Evolutionary conservation across 92 coral and sea anemone genomes (phyloP).

Genomic region (Hydrozoanthus gracilis): DNA sequence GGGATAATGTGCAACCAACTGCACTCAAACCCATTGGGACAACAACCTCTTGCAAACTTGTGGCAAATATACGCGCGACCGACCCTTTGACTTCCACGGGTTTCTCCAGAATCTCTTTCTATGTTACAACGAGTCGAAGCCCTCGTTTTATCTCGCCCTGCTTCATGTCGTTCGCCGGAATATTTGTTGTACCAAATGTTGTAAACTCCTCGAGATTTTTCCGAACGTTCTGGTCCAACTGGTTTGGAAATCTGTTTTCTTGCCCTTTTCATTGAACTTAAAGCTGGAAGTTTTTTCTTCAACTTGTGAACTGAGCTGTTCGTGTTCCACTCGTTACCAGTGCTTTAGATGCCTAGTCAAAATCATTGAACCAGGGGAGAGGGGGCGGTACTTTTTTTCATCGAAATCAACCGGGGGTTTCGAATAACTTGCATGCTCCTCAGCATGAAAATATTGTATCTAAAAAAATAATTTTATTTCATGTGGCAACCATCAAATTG

Average conservation of each 20-base stretch:
- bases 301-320: background rate
- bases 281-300: background rate
- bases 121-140: slow-evolving; percentile 73
- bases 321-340: slow-evolving; percentile 9
- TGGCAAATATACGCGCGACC: slow-evolving; percentile 65
- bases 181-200: slow-evolving; percentile 91
- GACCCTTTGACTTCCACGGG: slow-evolving; percentile 69
- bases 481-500: no score
- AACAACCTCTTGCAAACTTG: slow-evolving; percentile 90
- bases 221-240: slow-evolving; percentile 77
- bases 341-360: slow-evolving; percentile 9
- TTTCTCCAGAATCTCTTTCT: slow-evolving; percentile 77
- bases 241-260: slow-evolving; percentile 81
- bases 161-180: slow-evolving; percentile 72
- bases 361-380: background rate
- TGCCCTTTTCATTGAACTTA: slow-evolving; percentile 66
- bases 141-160: slow-evolving; percentile 56
- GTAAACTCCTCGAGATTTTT: slow-evolving; percentile 65
- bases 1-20: slow-evolving; percentile 81
- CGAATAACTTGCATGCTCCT: background rate
- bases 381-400: background rate
- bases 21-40: slow-evolving; percentile 83
- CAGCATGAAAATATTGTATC: background rate
- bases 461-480: background rate
- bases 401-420: no score